A percentile compares a stretch with the other conserved stretches of the same genome.
phyloP scores from a whole-genome alignment of 37 sponge, comb jelly and placozoan species.

The Cliona cf. orientalis region DNA sequence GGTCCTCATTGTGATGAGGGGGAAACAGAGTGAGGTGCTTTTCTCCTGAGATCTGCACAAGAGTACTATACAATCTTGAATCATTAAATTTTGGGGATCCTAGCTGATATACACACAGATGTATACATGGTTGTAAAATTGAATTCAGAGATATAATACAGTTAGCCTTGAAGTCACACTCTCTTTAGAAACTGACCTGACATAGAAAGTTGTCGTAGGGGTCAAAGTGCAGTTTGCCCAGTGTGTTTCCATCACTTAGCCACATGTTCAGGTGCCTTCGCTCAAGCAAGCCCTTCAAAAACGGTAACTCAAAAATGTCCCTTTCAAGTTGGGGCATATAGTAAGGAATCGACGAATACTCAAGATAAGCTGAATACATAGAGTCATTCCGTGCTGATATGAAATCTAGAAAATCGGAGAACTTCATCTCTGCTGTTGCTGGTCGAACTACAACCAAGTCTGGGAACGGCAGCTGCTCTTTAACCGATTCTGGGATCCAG shows the following conservation, averaged over 20 bases:
- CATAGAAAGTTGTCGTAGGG: constrained; percentile 85
- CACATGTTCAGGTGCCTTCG: constrained; percentile 77
- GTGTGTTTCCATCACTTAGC: constrained; percentile 87
- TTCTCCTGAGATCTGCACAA: constrained; percentile 66
- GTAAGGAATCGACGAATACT: constrained; percentile 82
- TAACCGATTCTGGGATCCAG: constrained; percentile 63
- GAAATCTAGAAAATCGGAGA: constrained; percentile 64
- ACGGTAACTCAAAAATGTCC: constrained; percentile 61
- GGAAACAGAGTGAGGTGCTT: constrained; percentile 75
- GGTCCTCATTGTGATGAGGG: constrained; percentile 74
- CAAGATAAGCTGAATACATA: constrained; percentile 79
- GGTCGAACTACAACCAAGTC: constrained; percentile 87
- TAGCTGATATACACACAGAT: neutral
- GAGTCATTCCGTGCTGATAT: constrained; percentile 27
- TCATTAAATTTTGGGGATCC: neutral
- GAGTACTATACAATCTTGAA: neutral
- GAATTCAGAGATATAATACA: neutral
- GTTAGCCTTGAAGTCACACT: neutral
- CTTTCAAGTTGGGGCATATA: constrained; percentile 73
- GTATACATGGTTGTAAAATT: constrained; percentile 3
- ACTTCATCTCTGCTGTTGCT: constrained; percentile 72
- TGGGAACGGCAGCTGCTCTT: constrained; percentile 58
- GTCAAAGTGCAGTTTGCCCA: constrained; percentile 89
- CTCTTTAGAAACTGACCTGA: constrained; percentile 61
- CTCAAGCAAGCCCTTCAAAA: constrained; percentile 47